Evolutionary conservation across 1,140 invertebrate species (phyloP), one percentile per base, ranked within the genome.

Genomic region (Drosophila erecta): DNA sequence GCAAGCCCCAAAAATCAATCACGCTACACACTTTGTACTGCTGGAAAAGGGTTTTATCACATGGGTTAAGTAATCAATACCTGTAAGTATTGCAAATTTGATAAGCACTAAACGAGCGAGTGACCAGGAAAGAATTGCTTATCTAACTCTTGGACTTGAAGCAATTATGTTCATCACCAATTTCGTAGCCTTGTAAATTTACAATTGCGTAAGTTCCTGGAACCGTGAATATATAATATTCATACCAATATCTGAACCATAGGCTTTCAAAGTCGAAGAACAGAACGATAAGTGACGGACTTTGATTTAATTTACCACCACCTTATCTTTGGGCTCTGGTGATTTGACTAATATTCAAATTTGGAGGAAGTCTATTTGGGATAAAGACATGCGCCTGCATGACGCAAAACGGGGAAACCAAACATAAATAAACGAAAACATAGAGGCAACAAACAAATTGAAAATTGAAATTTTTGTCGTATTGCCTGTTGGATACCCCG

Each of bases 311-410:
- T 75, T 33, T 61, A 14, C 22, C 44, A 56, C 27, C 50, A 57
- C 41, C 20, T 70, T 70, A 55, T 70, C 66, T 35, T 14, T 10
- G 33, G 27, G 7, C 30, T 43, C 40, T 8, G 6, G 2, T 6
- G n/a, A 27, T n/a, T 57, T 30, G 51, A 12, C 17, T 41, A 30
- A 15, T 58, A 40, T 38, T 27, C 35, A 51, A 53, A 35, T 46
- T 33, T 22, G 2, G 35, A 43, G 41, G 37, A 71, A 54, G 20
- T 44, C 27, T 17, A 8, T 57, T 51, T 56, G 12, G 49, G 37
- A 50, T 33, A 38, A 47, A 54, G 65, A 59, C 59, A 75, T 79
- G 54, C 44, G 69, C 60, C 69, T 56, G 56, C 8, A 62, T 81
- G 67, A 80, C 78, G 71, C 51, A 75, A 85, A 53, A n/a, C 57